Evolutionary conservation across 1,140 invertebrate genomes (phyloP), one percentile per base, ranked within the genome.

Genomic region (Drosophila simulans): DNA sequence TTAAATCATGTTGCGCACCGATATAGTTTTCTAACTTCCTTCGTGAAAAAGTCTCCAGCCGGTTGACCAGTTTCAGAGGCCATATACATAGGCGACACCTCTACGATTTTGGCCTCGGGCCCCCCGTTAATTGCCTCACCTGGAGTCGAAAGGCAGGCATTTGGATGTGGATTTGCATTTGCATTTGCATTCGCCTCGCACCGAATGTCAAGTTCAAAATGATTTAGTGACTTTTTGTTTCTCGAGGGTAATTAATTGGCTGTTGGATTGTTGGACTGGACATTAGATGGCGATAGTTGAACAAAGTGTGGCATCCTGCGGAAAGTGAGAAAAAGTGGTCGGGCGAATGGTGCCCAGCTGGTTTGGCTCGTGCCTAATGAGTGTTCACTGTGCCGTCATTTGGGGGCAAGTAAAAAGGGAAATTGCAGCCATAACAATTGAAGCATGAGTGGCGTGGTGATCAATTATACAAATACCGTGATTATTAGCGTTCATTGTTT

Each of bases 151-250:
- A 53, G 27, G 8, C 15, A 53, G 17, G 10, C 53, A 20, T 11
- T 27, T n/a, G 15, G 27, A 27, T 45, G 55, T 66, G 34, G 27
- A 81, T 56, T 74, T 64, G 49, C 51, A 84, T 85, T 74, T 64
- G 49, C 51, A 84, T 85, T 77, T 80, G 74, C 74, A 78, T 79
- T 68, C 55, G 75, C 63, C 58, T 62, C 80, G 55, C 79, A 51
- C 52, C 63, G 84, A 88, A 88, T 88, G 83, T 88, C 83, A 88
- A 88, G 83, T 88, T 88, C 83, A 83, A 83, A 88, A 89, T 88
- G 83, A 88, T 89, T 88, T 88, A 88, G 58, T 49, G 79, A 77
- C 83, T 80, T 82, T 79, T 82, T 66, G 53, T 71, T 72, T 81
- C 53, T 46, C 59, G 51, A 45, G 48, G 56, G 66, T 83, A 89